Percentiles rank a stretch among this genome's conserved stretches.
Conservation (phyloP, 2,888 invertebrate species). For the Apantesis nais region DNA sequence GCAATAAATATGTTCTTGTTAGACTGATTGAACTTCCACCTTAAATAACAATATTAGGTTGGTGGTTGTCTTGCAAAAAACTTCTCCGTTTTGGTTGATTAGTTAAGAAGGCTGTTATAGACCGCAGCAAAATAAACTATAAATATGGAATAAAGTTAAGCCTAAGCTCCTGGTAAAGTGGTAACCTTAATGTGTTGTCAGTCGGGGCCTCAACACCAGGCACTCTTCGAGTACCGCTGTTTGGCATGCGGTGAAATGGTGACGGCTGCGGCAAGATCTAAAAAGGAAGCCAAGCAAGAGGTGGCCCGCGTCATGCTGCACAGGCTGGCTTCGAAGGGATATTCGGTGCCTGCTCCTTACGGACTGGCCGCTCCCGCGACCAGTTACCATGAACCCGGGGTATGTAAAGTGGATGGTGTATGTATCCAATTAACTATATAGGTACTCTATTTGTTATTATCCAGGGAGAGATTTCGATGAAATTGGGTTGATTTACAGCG, state of each 20-base stretch:
- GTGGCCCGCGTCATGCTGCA: constrained; percentile 81
- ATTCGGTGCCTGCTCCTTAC: constrained; percentile 63
- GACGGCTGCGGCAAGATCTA: constrained; percentile 79
- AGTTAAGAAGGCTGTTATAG: background rate
- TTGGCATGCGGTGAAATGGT: constrained; percentile 63
- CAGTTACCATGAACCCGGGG: constrained; percentile 18
- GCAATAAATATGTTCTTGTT: too few relatives aligned
- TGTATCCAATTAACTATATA: too few relatives aligned
- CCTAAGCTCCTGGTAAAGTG: background rate
- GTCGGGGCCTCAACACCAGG: constrained; percentile 72
- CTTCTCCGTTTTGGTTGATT: too few relatives aligned
- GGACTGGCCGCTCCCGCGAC: constrained; percentile 18
- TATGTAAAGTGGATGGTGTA: background rate
- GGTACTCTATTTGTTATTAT: too few relatives aligned
- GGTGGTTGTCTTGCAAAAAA: too few relatives aligned
- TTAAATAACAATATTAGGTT: too few relatives aligned
- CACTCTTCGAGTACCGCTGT: constrained; percentile 79
- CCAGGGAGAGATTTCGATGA: too few relatives aligned
- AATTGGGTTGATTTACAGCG: too few relatives aligned
- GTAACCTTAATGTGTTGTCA: constrained; percentile 44
- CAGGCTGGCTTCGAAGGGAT: constrained; percentile 64
- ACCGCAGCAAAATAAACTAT: background rate
- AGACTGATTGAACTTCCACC: too few relatives aligned
- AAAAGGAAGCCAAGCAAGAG: constrained; percentile 86
- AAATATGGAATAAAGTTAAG: background rate